Evolutionary conservation across 2,888 invertebrate species (phyloP).

Genomic region (Plutella xylostella): DNA sequence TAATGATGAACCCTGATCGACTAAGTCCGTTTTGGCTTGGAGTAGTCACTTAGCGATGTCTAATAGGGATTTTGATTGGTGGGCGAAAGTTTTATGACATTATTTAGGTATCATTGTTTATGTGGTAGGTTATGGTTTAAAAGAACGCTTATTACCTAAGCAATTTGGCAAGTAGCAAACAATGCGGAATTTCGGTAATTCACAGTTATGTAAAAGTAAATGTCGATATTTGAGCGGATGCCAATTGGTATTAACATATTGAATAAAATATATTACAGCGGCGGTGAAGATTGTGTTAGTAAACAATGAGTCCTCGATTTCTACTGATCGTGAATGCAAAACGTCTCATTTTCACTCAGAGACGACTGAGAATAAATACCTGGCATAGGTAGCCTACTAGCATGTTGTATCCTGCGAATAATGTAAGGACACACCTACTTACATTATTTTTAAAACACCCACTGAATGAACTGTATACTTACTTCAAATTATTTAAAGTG

Average conservation of each 20-base stretch:
- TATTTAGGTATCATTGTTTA: too few species aligned
- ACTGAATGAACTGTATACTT: too few species aligned
- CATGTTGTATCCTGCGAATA: too few species aligned
- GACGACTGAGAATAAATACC: background rate
- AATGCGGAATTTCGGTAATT: too few species aligned
- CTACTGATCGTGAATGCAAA: slow-evolving; percentile 55
- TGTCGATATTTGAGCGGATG: slow-evolving; percentile 5
- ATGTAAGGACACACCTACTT: too few species aligned
- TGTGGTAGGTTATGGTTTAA: too few species aligned
- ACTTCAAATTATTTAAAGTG: too few species aligned
- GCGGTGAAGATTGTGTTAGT: slow-evolving; percentile 36
- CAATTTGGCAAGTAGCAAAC: too few species aligned
- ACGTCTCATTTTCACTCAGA: slow-evolving; percentile 41
- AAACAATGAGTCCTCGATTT: slow-evolving; percentile 53
- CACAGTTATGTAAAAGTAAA: background rate
- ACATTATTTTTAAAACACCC: too few species aligned
- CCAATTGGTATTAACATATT: slow-evolving; percentile 6
- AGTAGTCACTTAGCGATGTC: slow-evolving; percentile 41
- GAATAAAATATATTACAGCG: too few species aligned
- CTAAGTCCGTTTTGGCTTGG: slow-evolving; percentile 33
- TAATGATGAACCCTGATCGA: slow-evolving; percentile 47
- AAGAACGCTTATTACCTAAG: too few species aligned
- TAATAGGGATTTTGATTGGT: slow-evolving; percentile 46
- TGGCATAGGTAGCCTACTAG: too few species aligned
- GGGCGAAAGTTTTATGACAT: slow-evolving; percentile 49